These are phyloP conservation scores for Eidolon dupreanum DNA, from an alignment of 2,797 vertebrate genomes.

Conservation along the genomic window DNA sequence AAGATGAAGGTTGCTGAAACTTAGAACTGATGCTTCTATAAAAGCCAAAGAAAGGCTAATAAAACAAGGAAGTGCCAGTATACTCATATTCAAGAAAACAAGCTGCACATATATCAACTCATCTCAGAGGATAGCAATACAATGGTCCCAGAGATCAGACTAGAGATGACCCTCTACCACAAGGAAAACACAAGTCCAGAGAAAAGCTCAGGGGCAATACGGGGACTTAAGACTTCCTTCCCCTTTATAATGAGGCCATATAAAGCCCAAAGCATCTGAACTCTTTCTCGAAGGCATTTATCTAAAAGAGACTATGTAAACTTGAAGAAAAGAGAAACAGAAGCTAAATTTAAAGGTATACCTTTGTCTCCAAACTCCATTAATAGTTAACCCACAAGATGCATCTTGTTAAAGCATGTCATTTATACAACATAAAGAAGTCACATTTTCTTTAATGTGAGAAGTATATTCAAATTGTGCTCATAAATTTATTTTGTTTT, in stretches of 20 bases:
- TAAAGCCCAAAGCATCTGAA: neutral
- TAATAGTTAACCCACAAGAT: neutral
- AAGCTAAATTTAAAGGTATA: neutral
- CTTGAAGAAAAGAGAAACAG: neutral
- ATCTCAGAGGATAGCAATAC: neutral
- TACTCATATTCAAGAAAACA: neutral
- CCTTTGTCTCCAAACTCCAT: neutral
- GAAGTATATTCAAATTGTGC: neutral
- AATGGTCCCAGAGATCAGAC: no score
- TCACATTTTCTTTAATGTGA: neutral
- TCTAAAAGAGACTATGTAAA: neutral
- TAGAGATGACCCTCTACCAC: neutral
- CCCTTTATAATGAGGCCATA: neutral
- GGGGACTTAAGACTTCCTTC: neutral
- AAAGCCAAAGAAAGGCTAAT: neutral
- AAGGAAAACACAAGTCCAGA: neutral
- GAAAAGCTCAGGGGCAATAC: neutral
- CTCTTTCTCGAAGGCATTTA: neutral
- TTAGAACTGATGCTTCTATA: neutral
- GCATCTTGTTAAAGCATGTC: neutral
- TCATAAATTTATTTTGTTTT: neutral
- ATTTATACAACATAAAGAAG: neutral
- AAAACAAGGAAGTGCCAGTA: neutral
- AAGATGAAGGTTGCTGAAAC: neutral
- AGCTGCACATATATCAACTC: fast-evolving